These are phyloP conservation scores for Epizoanthus ramosus DNA, from an alignment of 92 coral and sea anemone species.

Conservation along the genomic window DNA sequence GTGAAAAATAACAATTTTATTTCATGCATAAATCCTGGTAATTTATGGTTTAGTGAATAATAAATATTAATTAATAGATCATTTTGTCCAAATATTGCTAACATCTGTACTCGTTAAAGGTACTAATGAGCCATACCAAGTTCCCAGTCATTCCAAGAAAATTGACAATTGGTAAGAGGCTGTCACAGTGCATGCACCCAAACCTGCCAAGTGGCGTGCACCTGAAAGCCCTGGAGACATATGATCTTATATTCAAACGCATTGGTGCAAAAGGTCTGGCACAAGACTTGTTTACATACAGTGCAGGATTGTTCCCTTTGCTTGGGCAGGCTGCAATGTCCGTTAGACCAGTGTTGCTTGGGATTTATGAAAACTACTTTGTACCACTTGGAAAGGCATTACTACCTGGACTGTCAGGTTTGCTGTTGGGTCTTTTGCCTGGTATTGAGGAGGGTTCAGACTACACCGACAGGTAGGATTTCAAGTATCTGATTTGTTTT, in stretches of 20 bases:
- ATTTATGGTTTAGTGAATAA: too few species aligned
- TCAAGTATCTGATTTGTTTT: background rate
- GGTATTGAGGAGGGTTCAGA: constrained; percentile 99
- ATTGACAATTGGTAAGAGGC: constrained; percentile 87
- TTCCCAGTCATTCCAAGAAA: constrained; percentile 90
- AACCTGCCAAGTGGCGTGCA: constrained; percentile 96
- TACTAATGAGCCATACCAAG: constrained; percentile 75
- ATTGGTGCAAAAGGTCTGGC: constrained; percentile 89
- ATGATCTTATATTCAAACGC: constrained; percentile 87
- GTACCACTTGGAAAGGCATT: constrained; percentile 85
- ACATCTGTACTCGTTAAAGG: constrained; percentile 41
- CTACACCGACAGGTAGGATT: constrained; percentile 84
- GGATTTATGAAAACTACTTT: constrained; percentile 80
- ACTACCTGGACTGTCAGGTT: constrained; percentile 87
- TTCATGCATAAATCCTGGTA: too few species aligned
- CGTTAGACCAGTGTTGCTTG: constrained; percentile 86
- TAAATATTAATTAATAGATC: too few species aligned
- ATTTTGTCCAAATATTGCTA: too few species aligned
- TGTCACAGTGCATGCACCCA: constrained; percentile 95
- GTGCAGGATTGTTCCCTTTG: constrained; percentile 90
- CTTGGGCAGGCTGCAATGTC: constrained; percentile 98
- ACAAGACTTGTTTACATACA: constrained; percentile 89
- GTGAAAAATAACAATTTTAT: too few species aligned
- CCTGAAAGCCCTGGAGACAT: constrained; percentile 90
- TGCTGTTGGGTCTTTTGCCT: constrained; percentile 84